Percentiles rank a stretch among this genome's conserved stretches.
These are phyloP conservation scores for Melieria omissa DNA, from an alignment of 2,888 invertebrate species.

Conservation along the genomic window DNA sequence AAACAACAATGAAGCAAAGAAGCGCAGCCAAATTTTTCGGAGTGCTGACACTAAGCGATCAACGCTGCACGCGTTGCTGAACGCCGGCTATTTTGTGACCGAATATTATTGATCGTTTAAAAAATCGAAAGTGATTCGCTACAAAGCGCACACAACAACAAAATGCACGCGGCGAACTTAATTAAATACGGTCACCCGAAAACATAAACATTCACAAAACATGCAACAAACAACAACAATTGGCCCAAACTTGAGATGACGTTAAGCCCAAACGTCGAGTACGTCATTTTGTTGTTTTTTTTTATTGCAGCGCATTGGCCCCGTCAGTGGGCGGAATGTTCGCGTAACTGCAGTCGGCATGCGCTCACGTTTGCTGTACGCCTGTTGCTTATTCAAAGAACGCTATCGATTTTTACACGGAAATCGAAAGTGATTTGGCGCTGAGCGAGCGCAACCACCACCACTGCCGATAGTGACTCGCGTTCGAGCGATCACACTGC, in stretches of 20 bases:
- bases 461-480: slow-evolving; percentile 5
- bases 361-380: slow-evolving; percentile 42
- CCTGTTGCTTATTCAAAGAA: slow-evolving; percentile 57
- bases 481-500: not conserved
- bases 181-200: no score
- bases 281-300: not conserved
- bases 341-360: not conserved
- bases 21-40: no score
- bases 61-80: slow-evolving; percentile 42
- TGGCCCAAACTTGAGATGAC: no score
- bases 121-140: slow-evolving; percentile 58
- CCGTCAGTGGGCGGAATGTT: not conserved
- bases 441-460: not conserved
- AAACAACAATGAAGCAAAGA: no score
- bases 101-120: slow-evolving; percentile 62
- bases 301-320: not conserved
- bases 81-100: slow-evolving; percentile 55
- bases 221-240: not conserved
- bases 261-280: not conserved
- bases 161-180: no score
- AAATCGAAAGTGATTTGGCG: slow-evolving; percentile 56
- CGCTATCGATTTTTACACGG: slow-evolving; percentile 63
- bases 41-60: no score
- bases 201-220: not conserved
- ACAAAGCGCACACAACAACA: not conserved